Conservation (phyloP, 2,888 invertebrate species). For the Cryptus armator region DNA sequence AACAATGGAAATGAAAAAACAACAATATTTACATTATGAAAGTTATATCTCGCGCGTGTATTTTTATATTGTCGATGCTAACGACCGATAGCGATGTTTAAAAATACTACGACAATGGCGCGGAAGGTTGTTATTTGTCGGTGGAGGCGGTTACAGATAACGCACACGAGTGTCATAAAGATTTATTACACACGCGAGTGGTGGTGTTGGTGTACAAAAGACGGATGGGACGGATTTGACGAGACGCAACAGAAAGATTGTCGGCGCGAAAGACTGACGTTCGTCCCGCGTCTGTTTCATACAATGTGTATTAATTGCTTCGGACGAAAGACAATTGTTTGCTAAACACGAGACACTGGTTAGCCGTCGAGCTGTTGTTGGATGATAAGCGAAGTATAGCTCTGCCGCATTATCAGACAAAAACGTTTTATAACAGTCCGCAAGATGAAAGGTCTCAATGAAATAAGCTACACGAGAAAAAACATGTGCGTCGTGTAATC, state of each 20-base stretch:
- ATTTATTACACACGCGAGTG: conserved; percentile 14
- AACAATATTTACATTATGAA: not conserved
- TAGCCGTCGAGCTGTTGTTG: conserved; percentile 16
- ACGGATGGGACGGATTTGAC: conserved; percentile 7
- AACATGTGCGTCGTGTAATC: conserved; percentile 39
- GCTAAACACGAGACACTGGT: conserved; percentile 12
- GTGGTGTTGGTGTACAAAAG: conserved; percentile 6
- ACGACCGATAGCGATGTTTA: conserved; percentile 8
- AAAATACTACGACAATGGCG: conserved; percentile 10
- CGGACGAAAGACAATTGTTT: conserved; percentile 32
- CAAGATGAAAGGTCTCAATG: conserved; percentile 18
- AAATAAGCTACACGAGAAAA: conserved; percentile 32
- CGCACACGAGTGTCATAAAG: conserved; percentile 18
- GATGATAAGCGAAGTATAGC: conserved; percentile 15
- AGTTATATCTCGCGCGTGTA: not conserved
- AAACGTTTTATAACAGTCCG: conserved; percentile 3
- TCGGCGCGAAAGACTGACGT: not conserved
- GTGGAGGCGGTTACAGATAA: conserved; percentile 5
- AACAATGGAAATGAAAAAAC: not conserved
- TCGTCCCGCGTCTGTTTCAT: not conserved
- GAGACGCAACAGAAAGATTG: conserved; percentile 1
- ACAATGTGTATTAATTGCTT: conserved; percentile 39
- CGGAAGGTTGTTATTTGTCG: not conserved
- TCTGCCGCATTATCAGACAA: not conserved
- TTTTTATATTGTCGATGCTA: not conserved